Base-by-base conservation (phyloP, 2,888 invertebrate species). In the Cheilosia vernalis region DNA sequence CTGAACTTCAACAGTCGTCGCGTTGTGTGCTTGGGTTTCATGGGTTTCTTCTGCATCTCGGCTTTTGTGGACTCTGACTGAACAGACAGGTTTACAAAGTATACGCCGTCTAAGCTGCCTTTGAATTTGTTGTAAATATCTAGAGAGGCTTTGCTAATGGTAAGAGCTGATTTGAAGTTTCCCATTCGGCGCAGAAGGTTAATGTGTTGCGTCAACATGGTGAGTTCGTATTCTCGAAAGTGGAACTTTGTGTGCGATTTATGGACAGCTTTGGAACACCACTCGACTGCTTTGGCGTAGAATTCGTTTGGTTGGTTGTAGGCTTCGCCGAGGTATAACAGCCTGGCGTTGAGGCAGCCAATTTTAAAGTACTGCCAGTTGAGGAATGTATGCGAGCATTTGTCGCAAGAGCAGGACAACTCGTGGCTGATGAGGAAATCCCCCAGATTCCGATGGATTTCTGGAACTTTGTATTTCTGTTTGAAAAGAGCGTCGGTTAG, bases 271-370 rank as follows among this genome's bases (percentile, higher is more conserved):
- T 55, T 61, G 64, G 64, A 40, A 61, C 87, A 88, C 90, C 90
- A 91, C 9, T 83, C 58, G 4, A 85, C 78, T 0, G 89, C 87
- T 56, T 78, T 69, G 21, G 78, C 83, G 73, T 90, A 91, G 64
- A 91, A 92, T 1, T 73, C 58, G 5, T 89, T 88, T 10, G 91
- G 78, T 58, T 89, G 88, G 0, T 87, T 88, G 55, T 88, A 88
- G 13, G 90, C 87, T 2, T 89, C 87, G 24, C 88, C 88, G 1
- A 92, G 87, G 10, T 89, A 91, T 53, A 88, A 73, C 1, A 90
- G 87, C 3, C 91, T 89, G 0, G 91, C 91, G 87, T 89, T 89
- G 0, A 91, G 87, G 33, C 90, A 90, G 9, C 91, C 91, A 9
- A 90, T 86, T 30, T 88, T 79, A 4, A 91, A 90, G 17, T 87